These are phyloP conservation scores for Loriculus beryllinus DNA, from an alignment of 2,797 vertebrate species.

Conservation along the genomic window DNA sequence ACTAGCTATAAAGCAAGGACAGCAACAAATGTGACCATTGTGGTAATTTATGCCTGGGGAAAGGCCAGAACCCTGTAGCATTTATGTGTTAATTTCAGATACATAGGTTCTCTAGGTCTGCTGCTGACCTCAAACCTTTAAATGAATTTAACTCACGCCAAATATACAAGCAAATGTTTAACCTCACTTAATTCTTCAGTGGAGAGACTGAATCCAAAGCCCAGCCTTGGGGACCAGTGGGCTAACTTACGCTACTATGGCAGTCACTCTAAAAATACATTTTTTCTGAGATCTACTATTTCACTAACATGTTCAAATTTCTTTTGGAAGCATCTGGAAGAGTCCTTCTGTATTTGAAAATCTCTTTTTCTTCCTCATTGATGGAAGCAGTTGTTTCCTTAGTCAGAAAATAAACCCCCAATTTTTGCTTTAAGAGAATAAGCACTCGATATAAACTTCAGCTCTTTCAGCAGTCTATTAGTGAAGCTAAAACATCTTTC, in stretches of 20 bases:
- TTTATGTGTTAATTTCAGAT: neutral
- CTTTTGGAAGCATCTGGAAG: neutral
- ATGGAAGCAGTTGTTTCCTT: neutral
- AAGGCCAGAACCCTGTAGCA: neutral
- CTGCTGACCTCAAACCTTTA: neutral
- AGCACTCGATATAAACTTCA: neutral
- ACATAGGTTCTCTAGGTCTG: neutral
- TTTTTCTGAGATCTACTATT: neutral
- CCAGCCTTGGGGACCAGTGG: neutral
- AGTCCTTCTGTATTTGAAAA: neutral
- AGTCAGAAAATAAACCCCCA: slow-evolving; percentile 4
- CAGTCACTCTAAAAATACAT: neutral
- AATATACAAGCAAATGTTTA: neutral
- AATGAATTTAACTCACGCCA: neutral
- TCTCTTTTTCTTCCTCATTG: slow-evolving; percentile 11
- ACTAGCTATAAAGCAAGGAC: neutral
- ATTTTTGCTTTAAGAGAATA: slow-evolving; percentile 9
- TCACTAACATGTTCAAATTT: neutral
- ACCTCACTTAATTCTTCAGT: neutral
- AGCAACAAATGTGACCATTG: neutral
- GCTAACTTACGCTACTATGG: neutral
- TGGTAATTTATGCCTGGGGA: neutral
- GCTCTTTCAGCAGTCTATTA: neutral
- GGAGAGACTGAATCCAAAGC: neutral
- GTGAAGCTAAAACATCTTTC: neutral